phyloP scores from a whole-genome alignment of 2,113 vertebrate species.

The Orthonyx spaldingii region DNA sequence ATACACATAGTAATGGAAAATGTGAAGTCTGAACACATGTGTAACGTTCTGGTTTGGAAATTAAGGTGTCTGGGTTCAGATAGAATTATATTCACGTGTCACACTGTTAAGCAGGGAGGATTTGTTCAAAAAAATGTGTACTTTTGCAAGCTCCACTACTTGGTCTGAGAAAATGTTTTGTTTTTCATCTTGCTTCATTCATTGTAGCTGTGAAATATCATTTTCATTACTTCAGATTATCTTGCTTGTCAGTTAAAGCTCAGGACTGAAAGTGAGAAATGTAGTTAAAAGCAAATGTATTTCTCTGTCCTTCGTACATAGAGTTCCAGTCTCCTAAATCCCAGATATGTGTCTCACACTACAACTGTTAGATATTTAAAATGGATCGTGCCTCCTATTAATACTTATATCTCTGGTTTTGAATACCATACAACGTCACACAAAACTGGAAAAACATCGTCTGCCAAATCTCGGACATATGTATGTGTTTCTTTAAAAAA shows the following conservation, averaged over 20 bases:
- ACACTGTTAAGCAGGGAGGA: not conserved
- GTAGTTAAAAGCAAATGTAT: accelerated
- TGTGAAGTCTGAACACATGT: not conserved
- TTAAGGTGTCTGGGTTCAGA: not conserved
- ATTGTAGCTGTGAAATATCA: not conserved
- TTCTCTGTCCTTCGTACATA: not conserved
- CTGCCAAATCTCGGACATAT: not conserved
- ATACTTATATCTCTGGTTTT: not conserved
- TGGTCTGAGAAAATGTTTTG: not conserved
- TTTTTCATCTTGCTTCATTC: not conserved
- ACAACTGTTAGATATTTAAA: not conserved
- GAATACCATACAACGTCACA: not conserved
- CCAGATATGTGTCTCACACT: not conserved
- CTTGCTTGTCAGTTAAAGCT: not conserved
- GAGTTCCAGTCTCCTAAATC: not conserved
- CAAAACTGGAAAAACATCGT: not conserved
- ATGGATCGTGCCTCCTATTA: not conserved
- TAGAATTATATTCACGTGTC: not conserved
- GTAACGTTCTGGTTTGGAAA: not conserved
- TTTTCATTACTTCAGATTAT: not conserved
- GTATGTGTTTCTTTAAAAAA: not conserved
- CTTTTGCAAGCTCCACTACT: not conserved
- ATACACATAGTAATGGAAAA: not conserved
- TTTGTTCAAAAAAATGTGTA: not conserved
- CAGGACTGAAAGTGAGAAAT: not conserved